Base-by-base conservation (phyloP, 2,888 invertebrate species). In the Athrips mouffetella region DNA sequence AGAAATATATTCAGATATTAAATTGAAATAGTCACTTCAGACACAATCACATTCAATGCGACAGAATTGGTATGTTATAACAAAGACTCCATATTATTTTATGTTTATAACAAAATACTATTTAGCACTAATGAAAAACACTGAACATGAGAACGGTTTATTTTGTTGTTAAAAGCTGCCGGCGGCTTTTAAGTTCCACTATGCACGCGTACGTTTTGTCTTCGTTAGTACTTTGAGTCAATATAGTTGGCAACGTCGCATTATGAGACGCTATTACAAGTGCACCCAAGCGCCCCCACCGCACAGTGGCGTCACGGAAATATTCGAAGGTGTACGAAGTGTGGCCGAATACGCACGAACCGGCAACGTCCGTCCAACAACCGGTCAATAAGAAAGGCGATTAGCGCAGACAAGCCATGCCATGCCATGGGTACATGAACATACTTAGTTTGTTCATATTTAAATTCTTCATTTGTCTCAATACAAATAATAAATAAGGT, bases 211-310 rank as follows among this genome's bases (percentile, higher is more conserved):
- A 85, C 86, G 86, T 86, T 86, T 85, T 85, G 84, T 87, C 84
- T 86, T 81, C 75, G 74, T 76, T 78, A 73, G 74, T 83, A 81
- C 82, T 77, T 77, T 73, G 67, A 81, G 85, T 87, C 85, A 82
- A 86, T 87, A 87, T 79, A 87, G 78, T 82, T 88, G 89, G 89
- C 89, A 89, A 89, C 89, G 85, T 83, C 85, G 89, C 88, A 80
- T 75, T 76, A 72, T 73, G 72, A 84, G 88, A 88, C 87, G 88
- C 89, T 81, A 86, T n/a, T 86, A 86, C 86, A 86, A 82, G 82
- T 79, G 81, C 73, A 79, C 85, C 73, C 76, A 65, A 77, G 89
- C 88, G 89, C 89, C 89, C 87, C 72, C 89, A 83, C 84, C 89
- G 82, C 89, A 87, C 89, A 88, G 86, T 84, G 88, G 87, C 70